Percentiles rank a stretch among this genome's conserved stretches.
Evolutionary conservation across 2,797 vertebrate species (phyloP).

Genomic region (Rhinatrema bivittatum): DNA sequence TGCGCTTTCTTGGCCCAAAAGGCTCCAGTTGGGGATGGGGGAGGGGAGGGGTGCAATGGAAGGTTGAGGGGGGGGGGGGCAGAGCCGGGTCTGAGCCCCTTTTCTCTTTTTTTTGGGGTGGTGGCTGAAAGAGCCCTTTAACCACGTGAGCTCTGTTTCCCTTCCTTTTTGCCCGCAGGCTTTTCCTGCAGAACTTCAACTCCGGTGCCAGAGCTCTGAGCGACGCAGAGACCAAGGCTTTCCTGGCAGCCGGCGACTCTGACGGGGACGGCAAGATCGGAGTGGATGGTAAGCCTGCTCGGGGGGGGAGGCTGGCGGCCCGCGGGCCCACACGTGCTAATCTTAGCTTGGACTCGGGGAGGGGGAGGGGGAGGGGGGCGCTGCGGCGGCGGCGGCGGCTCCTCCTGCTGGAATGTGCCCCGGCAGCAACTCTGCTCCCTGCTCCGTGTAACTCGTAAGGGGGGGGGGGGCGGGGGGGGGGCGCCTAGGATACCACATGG

Average conservation of each 20-base stretch:
- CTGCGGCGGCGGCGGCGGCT: too few species aligned
- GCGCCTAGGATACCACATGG: not conserved
- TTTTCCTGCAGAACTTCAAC: constrained; percentile 70
- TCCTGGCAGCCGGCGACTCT: constrained; percentile 60
- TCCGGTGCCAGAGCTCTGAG: constrained; percentile 55
- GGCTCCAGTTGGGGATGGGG: too few species aligned
- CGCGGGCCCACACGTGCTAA: constrained; percentile 29
- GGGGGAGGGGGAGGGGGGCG: constrained; percentile 15
- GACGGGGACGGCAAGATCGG: constrained; percentile 74
- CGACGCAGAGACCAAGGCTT: constrained; percentile 53
- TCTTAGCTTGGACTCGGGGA: constrained; percentile 34
- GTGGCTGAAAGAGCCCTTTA: too few species aligned
- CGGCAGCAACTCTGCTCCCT: constrained; percentile 31
- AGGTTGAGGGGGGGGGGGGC: too few species aligned
- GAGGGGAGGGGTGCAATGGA: too few species aligned
- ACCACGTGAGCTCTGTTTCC: too few species aligned
- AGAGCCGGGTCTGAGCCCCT: too few species aligned
- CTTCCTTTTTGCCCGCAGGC: constrained; percentile 45
- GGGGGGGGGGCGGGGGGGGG: too few species aligned
- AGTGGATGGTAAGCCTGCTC: constrained; percentile 51
- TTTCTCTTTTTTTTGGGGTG: too few species aligned
- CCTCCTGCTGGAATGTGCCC: constrained; percentile 34
- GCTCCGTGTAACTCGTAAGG: constrained; percentile 13
- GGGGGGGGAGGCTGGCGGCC: constrained; percentile 34
- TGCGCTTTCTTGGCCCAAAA: too few species aligned